Evolutionary conservation across 2,113 vertebrate species (phyloP).

Genomic region (Trichechus manatus): DNA sequence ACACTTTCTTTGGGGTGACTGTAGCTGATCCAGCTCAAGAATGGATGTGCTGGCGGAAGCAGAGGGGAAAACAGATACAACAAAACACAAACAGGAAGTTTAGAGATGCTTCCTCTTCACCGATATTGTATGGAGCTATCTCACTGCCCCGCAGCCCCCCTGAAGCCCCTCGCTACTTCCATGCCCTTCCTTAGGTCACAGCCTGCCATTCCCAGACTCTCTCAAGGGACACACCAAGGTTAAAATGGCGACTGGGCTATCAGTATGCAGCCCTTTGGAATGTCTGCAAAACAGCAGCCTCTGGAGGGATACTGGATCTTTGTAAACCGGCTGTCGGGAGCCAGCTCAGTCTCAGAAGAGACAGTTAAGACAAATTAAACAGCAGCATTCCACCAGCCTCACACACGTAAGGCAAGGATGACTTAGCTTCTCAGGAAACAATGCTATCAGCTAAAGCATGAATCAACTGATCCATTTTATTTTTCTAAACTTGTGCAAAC

Average conservation of each 20-base stretch:
- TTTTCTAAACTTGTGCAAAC: slow-evolving; percentile 51
- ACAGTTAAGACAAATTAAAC: not conserved
- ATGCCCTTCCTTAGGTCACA: not conserved
- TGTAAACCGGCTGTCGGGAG: not conserved
- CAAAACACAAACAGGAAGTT: slow-evolving; percentile 28
- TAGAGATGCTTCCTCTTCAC: slow-evolving; percentile 4
- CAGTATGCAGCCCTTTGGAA: not conserved
- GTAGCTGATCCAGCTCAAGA: slow-evolving; percentile 34
- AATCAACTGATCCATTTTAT: slow-evolving; percentile 23
- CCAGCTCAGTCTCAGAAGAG: not conserved
- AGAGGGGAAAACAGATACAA: slow-evolving; percentile 18
- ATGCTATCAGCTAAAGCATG: slow-evolving; percentile 36
- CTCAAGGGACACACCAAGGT: not conserved
- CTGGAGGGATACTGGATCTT: not conserved
- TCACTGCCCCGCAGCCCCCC: not conserved
- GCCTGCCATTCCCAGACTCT: not conserved
- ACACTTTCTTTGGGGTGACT: slow-evolving; percentile 54
- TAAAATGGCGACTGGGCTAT: not conserved
- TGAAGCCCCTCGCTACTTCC: slow-evolving; percentile 6
- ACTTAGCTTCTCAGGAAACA: not conserved
- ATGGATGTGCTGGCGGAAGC: slow-evolving; percentile 30
- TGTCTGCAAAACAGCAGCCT: not conserved
- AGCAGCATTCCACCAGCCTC: not conserved
- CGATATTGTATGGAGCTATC: not conserved
- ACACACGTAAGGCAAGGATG: not conserved